Base-by-base conservation (phyloP, 2,888 invertebrate species). In the Flexamia atlantica region DNA sequence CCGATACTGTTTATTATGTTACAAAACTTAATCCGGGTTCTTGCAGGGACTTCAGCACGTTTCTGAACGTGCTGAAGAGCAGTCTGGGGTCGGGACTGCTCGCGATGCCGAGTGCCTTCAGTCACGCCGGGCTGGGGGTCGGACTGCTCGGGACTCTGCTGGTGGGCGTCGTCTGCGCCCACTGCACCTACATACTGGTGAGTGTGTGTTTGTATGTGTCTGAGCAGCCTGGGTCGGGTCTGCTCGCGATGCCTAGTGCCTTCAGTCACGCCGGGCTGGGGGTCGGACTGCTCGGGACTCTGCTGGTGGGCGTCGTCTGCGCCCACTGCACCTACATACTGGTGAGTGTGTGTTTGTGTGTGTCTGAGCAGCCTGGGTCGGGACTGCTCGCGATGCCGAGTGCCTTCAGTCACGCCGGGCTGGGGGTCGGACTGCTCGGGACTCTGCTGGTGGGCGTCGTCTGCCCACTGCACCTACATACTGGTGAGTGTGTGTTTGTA, bases 161-260 rank as follows among this genome's bases (percentile, higher is more conserved):
- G n/a, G 79, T 84, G 0, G 84, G 84, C n/a, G 30, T 83, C 20
- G 30, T 84, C 3, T 83, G 84, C 64, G 42, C 84, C 23, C 83
- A 84, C 17, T 84, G 84, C 70, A 83, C 83, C 7, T 80, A 84
- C 36, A 79, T 84, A 10, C 25, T 84, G 83, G 84, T 84, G 60
- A 76, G n/a, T n/a, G n/a, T n/a, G n/a, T n/a, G n/a, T n/a, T n/a
- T n/a, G n/a, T n/a, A n/a, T n/a, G n/a, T n/a, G n/a, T n/a, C n/a
- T n/a, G n/a, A n/a, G n/a, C n/a, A n/a, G n/a, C n/a, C n/a, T n/a
- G n/a, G n/a, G n/a, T n/a, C n/a, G n/a, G n/a, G n/a, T n/a, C n/a
- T n/a, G n/a, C n/a, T n/a, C n/a, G n/a, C n/a, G n/a, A n/a, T n/a
- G n/a, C n/a, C n/a, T n/a, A n/a, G n/a, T n/a, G n/a, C n/a, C n/a